Evolutionary conservation across 2,113 vertebrate genomes (phyloP).

Genomic region (Probosciger aterrimus): DNA sequence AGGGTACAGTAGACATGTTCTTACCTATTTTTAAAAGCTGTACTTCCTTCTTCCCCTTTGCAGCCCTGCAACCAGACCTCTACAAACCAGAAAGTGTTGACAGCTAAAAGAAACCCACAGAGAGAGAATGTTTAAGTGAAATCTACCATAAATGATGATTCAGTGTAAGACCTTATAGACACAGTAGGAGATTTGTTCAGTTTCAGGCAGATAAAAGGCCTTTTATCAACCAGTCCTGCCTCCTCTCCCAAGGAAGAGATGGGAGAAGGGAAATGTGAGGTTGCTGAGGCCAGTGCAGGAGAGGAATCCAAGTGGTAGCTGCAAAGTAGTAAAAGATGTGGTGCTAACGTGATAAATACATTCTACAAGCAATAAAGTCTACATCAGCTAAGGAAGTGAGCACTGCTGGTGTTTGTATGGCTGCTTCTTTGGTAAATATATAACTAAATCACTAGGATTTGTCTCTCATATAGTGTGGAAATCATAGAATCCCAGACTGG

Average conservation of each 20-base stretch:
- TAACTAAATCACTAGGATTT: background rate
- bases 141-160: background rate
- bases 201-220: background rate
- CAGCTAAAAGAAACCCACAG: background rate
- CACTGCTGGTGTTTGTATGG: background rate
- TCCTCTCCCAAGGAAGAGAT: background rate
- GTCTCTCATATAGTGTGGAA: accelerated
- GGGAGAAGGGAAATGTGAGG: background rate
- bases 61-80: background rate
- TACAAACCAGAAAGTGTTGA: background rate
- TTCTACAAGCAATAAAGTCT: background rate
- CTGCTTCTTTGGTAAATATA: background rate
- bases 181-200: constrained; percentile 24
- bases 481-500: background rate
- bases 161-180: background rate
- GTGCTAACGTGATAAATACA: background rate
- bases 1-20: background rate
- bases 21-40: background rate
- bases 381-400: background rate
- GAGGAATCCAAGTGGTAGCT: background rate
- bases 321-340: background rate
- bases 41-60: background rate
- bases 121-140: constrained; percentile 6
- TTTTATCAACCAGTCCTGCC: background rate
- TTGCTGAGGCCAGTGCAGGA: background rate